These are phyloP conservation scores for Brachyptera putata DNA, from an alignment of 2,888 invertebrate genomes.

Conservation along the genomic window DNA sequence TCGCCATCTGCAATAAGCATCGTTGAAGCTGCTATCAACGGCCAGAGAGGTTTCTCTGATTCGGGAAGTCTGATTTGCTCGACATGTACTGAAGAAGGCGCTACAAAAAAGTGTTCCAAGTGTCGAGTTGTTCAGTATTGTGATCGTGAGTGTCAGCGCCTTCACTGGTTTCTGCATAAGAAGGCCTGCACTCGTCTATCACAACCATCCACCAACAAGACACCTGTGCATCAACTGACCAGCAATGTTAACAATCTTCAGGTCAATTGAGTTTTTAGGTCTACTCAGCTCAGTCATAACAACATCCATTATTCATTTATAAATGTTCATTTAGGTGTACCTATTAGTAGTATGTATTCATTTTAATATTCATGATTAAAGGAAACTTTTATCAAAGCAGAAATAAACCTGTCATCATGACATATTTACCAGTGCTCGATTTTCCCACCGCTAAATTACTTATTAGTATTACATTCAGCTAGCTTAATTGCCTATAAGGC, in stretches of 20 bases:
- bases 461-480: too few species aligned
- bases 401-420: too few species aligned
- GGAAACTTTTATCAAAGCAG: too few species aligned
- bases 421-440: too few species aligned
- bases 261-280: too few species aligned
- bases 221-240: not conserved
- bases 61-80: slow-evolving; percentile 63
- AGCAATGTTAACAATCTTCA: not conserved
- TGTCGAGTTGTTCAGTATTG: slow-evolving; percentile 94
- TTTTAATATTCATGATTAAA: too few species aligned
- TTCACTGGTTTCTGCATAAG: slow-evolving; percentile 91
- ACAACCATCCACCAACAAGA: slow-evolving; percentile 36
- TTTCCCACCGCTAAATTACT: too few species aligned
- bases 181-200: slow-evolving; percentile 70
- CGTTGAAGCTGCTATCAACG: slow-evolving; percentile 79
- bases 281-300: too few species aligned
- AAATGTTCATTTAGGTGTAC: too few species aligned
- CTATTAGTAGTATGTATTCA: too few species aligned
- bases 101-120: slow-evolving; percentile 89
- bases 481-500: too few species aligned
- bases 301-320: too few species aligned
- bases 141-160: slow-evolving; percentile 86
- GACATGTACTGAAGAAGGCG: slow-evolving; percentile 84
- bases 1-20: slow-evolving; percentile 66
- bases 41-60: slow-evolving; percentile 75